A percentile compares a stretch with the other conserved stretches of the same genome.
These are phyloP conservation scores for Pollenia labialis DNA, from an alignment of 2,888 invertebrate genomes.

Conservation along the genomic window DNA sequence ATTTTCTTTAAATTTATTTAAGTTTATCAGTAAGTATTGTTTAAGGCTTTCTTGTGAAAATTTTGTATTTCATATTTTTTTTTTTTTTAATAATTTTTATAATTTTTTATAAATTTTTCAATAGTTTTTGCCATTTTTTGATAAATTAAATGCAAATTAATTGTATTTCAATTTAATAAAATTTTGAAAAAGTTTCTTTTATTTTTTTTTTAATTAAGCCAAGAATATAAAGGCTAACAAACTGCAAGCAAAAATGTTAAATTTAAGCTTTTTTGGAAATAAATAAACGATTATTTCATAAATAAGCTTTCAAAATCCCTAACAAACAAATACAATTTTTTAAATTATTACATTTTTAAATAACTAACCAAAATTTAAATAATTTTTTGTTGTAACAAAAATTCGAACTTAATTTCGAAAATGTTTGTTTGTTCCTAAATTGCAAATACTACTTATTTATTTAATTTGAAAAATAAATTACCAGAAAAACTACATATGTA, in stretches of 20 bases:
- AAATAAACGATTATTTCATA: neutral
- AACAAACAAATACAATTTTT: too few species aligned
- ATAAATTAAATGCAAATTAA: slow-evolving; percentile 73
- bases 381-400: neutral
- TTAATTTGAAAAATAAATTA: too few species aligned
- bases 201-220: slow-evolving; percentile 15
- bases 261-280: neutral
- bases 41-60: slow-evolving; percentile 73
- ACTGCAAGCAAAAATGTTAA: neutral
- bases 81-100: slow-evolving; percentile 20
- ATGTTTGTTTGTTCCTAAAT: too few species aligned
- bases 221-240: slow-evolving; percentile 9
- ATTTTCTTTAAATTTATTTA: slow-evolving; percentile 39
- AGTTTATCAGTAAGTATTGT: slow-evolving; percentile 68
- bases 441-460: too few species aligned
- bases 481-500: neutral
- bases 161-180: slow-evolving; percentile 53
- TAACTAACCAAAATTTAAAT: too few species aligned
- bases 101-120: slow-evolving; percentile 22
- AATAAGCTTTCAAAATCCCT: neutral
- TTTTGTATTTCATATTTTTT: slow-evolving; percentile 28
- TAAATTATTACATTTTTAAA: too few species aligned
- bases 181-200: slow-evolving; percentile 19
- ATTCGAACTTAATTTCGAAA: slow-evolving; percentile 19
- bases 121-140: slow-evolving; percentile 46